A percentile compares a stretch with the other conserved stretches of the same genome.
Conservation (phyloP, 2,888 invertebrate species). For the Drosophila barbarae region DNA sequence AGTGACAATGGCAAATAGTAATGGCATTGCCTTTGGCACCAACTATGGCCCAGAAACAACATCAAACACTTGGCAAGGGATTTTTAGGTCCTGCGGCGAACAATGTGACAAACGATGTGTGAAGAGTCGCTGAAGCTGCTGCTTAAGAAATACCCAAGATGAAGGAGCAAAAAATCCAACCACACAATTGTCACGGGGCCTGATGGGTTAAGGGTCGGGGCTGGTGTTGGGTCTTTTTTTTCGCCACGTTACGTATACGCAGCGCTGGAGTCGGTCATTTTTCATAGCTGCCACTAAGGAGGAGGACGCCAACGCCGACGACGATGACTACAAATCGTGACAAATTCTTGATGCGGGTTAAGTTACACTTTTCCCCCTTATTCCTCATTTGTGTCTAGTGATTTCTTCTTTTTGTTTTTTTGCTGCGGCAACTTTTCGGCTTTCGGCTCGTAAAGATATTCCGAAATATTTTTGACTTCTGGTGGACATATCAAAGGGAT, state of each 20-base stretch:
- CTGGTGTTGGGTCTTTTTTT: conserved; percentile 5
- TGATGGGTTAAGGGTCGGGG: conserved; percentile 13
- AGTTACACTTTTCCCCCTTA: conserved; percentile 57
- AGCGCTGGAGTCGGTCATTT: conserved; percentile 64
- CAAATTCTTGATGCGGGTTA: conserved; percentile 73
- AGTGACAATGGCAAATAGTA: conserved; percentile 64
- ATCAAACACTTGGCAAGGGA: conserved; percentile 24
- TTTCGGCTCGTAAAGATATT: conserved; percentile 39
- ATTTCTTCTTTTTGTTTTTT: conserved; percentile 2
- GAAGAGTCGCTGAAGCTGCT: conserved; percentile 58
- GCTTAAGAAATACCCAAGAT: conserved; percentile 43
- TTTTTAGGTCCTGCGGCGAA: conserved; percentile 46
- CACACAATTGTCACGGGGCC: conserved; percentile 60
- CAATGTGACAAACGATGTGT: conserved; percentile 74
- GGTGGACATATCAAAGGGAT: conserved; percentile 22
- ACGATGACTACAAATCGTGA: conserved; percentile 73
- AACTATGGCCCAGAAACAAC: conserved; percentile 23
- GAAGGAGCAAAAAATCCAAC: conserved; percentile 50
- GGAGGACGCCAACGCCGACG: conserved; percentile 15
- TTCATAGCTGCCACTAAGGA: conserved; percentile 55
- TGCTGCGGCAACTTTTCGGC: conserved; percentile 56
- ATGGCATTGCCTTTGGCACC: conserved; percentile 60
- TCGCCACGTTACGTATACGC: conserved; percentile 63
- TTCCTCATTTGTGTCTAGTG: conserved; percentile 18
- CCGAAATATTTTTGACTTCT: conserved; percentile 51